phyloP scores from a whole-genome alignment of 2,797 vertebrate genomes.

The Sus cebifrons region DNA sequence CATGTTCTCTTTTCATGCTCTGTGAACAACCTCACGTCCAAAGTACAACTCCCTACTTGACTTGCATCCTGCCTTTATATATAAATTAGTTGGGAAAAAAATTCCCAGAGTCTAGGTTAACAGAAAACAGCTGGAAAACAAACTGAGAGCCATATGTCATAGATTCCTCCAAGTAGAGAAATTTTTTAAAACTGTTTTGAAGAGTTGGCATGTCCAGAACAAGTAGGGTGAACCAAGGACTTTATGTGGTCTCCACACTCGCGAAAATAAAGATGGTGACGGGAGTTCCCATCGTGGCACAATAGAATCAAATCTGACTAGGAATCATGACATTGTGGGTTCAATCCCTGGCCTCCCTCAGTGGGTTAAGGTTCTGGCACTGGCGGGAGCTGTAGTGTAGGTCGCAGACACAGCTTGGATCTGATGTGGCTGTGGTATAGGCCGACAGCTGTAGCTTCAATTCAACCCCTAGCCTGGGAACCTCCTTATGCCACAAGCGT shows the following conservation, averaged over 20 bases:
- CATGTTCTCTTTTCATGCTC: not conserved
- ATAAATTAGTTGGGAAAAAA: conserved; percentile 69
- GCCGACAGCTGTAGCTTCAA: no score
- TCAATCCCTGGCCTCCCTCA: no score
- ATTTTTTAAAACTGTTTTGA: conserved; percentile 68
- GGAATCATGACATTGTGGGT: no score
- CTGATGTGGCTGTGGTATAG: no score
- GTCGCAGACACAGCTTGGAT: no score
- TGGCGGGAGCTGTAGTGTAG: no score
- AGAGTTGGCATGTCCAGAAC: conserved; percentile 68
- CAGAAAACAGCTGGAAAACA: conserved; percentile 84
- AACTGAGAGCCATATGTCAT: conserved; percentile 71
- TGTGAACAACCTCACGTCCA: not conserved
- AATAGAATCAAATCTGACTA: no score
- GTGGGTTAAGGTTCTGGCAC: no score
- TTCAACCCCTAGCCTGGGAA: no score
- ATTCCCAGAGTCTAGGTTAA: conserved; percentile 81
- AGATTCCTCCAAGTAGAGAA: conserved; percentile 65
- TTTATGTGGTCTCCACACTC: not conserved
- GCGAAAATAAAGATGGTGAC: not conserved
- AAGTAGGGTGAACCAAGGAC: conserved; percentile 29
- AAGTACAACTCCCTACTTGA: conserved; percentile 54
- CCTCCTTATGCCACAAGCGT: no score
- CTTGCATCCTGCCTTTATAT: conserved; percentile 67
- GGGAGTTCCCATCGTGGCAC: no score